A percentile compares a stretch with the other conserved stretches of the same genome.
These are phyloP conservation scores for Toxotes jaculatrix DNA, from an alignment of 2,113 vertebrate genomes.

Conservation along the genomic window DNA sequence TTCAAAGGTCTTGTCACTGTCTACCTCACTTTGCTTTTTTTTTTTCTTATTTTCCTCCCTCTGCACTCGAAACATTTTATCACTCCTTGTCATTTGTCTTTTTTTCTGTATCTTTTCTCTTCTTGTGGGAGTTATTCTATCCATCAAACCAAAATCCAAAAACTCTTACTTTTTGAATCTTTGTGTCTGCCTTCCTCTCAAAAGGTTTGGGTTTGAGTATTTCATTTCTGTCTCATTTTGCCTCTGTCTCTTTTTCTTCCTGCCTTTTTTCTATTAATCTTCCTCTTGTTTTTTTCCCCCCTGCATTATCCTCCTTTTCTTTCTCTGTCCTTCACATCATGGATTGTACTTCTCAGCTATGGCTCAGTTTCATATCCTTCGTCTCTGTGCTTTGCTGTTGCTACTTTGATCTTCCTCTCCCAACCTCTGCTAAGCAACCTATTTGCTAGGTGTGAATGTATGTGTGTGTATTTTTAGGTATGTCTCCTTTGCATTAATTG, in stretches of 20 bases:
- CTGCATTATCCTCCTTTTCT: slow-evolving; percentile 11
- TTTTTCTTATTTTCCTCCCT: background rate
- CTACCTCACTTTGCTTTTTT: slow-evolving; percentile 19
- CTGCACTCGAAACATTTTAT: slow-evolving; percentile 55
- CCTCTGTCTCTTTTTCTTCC: slow-evolving; percentile 17
- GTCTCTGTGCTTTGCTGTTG: slow-evolving; percentile 7
- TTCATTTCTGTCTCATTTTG: slow-evolving; percentile 58
- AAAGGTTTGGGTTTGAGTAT: slow-evolving; percentile 47
- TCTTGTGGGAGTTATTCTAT: slow-evolving; percentile 59
- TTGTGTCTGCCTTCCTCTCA: slow-evolving; percentile 36
- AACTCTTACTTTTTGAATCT: slow-evolving; percentile 50
- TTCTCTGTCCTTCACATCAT: slow-evolving; percentile 37
- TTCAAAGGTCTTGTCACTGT: slow-evolving; percentile 62
- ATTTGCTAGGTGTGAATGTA: slow-evolving; percentile 39
- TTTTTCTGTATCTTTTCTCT: slow-evolving; percentile 42
- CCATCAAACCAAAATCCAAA: slow-evolving; percentile 60
- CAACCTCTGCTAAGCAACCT: slow-evolving; percentile 55
- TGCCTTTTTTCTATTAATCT: slow-evolving; percentile 43
- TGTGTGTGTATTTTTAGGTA: slow-evolving; percentile 57
- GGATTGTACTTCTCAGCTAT: slow-evolving; percentile 19
- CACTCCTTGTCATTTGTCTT: slow-evolving; percentile 51
- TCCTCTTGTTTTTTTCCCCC: slow-evolving; percentile 23
- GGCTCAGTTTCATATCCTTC: slow-evolving; percentile 19
- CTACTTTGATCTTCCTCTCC: slow-evolving; percentile 68
- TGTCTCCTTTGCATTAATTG: slow-evolving; percentile 67